Conservation (phyloP, 2,888 invertebrate species). For the Lagria hirta region DNA sequence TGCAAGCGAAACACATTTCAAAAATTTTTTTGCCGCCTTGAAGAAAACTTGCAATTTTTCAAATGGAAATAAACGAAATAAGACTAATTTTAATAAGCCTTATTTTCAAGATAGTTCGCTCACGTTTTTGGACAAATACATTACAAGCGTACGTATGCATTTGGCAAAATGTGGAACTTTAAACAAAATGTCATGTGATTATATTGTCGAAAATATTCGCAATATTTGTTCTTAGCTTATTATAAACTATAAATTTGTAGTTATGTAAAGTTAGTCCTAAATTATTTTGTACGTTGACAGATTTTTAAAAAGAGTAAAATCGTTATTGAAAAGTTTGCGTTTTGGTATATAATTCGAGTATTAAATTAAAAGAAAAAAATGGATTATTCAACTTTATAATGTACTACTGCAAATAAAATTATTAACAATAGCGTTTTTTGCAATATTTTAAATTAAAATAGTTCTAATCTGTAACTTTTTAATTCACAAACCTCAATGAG, state of each 20-base stretch:
- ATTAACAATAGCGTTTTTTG: too few relatives aligned
- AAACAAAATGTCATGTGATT: constrained; percentile 47
- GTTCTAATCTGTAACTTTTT: too few relatives aligned
- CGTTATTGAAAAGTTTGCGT: too few relatives aligned
- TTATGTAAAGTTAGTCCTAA: constrained; percentile 1
- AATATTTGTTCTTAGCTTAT: constrained; percentile 20
- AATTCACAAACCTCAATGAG: too few relatives aligned
- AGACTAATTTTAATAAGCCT: constrained; percentile 51
- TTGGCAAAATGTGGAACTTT: constrained; percentile 50
- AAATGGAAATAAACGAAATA: constrained; percentile 33
- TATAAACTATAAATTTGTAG: constrained; percentile 9
- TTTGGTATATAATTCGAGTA: too few relatives aligned
- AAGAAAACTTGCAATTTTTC: constrained; percentile 44
- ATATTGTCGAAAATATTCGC: constrained; percentile 42
- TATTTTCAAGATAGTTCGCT: constrained; percentile 58
- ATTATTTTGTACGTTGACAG: constrained; percentile 1
- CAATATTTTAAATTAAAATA: too few relatives aligned
- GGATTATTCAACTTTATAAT: too few relatives aligned
- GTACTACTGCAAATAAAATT: too few relatives aligned
- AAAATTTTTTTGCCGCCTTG: constrained; percentile 51
- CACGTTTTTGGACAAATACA: constrained; percentile 61
- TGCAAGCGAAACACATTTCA: constrained; percentile 47
- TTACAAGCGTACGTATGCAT: constrained; percentile 60
- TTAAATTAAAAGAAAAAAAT: too few relatives aligned
- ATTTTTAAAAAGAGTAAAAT: constrained; percentile 8